phyloP scores from a whole-genome alignment of 2,113 vertebrate species.

The Bos javanicus region DNA sequence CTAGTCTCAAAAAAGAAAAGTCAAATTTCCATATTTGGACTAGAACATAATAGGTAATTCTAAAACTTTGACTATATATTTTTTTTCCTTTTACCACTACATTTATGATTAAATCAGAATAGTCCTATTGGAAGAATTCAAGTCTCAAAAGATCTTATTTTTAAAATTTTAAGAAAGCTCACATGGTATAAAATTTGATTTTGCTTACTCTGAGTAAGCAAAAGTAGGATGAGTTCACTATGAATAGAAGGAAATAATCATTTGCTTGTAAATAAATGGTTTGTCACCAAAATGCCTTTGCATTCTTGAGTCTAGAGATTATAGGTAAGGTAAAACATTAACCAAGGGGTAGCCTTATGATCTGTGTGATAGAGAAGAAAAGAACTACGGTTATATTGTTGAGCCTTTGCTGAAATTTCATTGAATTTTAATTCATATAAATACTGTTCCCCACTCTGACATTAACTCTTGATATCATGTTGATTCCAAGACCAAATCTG shows the following conservation, averaged over 20 bases:
- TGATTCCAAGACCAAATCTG: not conserved
- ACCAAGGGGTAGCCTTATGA: not conserved
- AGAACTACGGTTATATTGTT: not conserved
- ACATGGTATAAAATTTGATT: not conserved
- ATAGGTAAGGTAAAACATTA: not conserved
- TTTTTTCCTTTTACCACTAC: not conserved
- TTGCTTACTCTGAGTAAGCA: not conserved
- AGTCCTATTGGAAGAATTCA: not conserved
- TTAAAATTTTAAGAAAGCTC: not conserved
- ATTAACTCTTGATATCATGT: not conserved
- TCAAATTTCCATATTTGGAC: not conserved
- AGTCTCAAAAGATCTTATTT: not conserved
- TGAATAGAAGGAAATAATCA: not conserved
- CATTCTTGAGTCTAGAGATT: not conserved
- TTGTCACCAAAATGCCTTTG: not conserved
- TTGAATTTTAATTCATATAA: not conserved
- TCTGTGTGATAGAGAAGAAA: not conserved
- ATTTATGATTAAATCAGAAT: not conserved
- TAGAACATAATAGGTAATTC: not conserved
- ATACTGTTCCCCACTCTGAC: not conserved
- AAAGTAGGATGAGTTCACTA: not conserved
- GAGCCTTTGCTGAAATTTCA: not conserved
- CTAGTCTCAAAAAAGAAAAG: not conserved
- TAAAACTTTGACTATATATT: not conserved
- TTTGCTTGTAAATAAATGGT: not conserved